Percentiles rank a stretch among this genome's conserved stretches.
phyloP scores from a whole-genome alignment of 2,888 invertebrate species.

The Idaea biselata region DNA sequence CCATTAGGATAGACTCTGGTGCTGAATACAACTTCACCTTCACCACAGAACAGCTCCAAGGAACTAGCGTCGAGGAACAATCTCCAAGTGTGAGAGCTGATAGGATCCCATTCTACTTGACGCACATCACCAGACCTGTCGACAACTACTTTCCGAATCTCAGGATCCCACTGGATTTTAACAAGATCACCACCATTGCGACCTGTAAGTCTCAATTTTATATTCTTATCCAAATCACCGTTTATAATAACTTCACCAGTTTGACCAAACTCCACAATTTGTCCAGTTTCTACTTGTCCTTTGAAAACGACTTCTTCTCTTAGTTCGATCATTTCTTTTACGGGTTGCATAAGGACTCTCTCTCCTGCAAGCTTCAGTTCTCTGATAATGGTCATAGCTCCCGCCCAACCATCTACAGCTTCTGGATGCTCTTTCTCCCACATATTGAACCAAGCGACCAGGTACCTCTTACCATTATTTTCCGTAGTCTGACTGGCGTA shows the following conservation, averaged over 20 bases:
- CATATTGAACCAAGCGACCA: conserved; percentile 70
- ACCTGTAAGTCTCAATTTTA: conserved; percentile 55
- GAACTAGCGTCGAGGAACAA: conserved; percentile 69
- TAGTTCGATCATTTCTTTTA: conserved; percentile 48
- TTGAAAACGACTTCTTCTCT: conserved; percentile 41
- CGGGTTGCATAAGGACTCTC: conserved; percentile 59
- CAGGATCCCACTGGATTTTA: conserved; percentile 52
- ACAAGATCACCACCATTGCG: conserved; percentile 51
- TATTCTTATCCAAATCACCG: conserved; percentile 43
- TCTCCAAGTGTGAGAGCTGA: conserved; percentile 48
- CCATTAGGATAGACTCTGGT: conserved; percentile 62
- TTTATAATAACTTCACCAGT: conserved; percentile 58
- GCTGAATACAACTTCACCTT: conserved; percentile 72
- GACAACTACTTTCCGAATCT: conserved; percentile 51
- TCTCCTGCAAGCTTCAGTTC: conserved; percentile 52
- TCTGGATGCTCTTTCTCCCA: conserved; percentile 67
- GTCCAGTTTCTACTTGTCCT: conserved; percentile 37
- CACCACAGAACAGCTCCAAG: conserved; percentile 69
- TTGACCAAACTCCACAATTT: conserved; percentile 44
- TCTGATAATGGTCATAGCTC: conserved; percentile 65
- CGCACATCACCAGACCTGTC: conserved; percentile 59
- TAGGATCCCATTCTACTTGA: conserved; percentile 63
- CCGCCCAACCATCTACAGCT: conserved; percentile 68
- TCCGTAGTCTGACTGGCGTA: conserved; percentile 70
- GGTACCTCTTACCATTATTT: conserved; percentile 55